phyloP scores from a whole-genome alignment of 2,888 invertebrate species.

The Asteroscopus sphinx region DNA sequence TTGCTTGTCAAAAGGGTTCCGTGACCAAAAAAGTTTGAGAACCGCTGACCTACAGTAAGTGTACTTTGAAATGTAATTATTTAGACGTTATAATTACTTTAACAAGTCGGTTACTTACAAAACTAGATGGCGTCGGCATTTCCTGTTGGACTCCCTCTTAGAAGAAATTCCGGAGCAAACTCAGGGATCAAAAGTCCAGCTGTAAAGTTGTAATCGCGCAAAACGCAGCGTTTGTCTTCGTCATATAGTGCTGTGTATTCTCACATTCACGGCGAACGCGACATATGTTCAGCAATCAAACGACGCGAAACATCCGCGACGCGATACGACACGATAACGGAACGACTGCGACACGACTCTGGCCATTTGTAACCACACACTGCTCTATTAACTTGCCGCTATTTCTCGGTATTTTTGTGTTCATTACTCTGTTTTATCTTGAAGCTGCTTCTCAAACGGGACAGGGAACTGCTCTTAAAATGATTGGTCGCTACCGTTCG shows the following conservation, averaged over 20 bases:
- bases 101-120: too few species aligned
- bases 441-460: constrained; percentile 49
- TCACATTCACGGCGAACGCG: constrained; percentile 31
- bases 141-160: too few species aligned
- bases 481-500: constrained; percentile 47
- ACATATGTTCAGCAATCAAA: constrained; percentile 74
- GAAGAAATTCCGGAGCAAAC: too few species aligned
- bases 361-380: constrained; percentile 69
- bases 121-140: too few species aligned
- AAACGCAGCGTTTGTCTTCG: background rate
- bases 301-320: constrained; percentile 55
- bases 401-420: constrained; percentile 73
- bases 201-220: too few species aligned
- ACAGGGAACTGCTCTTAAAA: constrained; percentile 47
- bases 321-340: constrained; percentile 24
- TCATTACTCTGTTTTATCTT: constrained; percentile 72
- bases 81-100: too few species aligned
- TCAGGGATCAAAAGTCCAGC: too few species aligned
- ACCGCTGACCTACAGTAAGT: too few species aligned
- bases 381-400: constrained; percentile 66
- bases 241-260: constrained; percentile 42
- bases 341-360: constrained; percentile 31
- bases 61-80: too few species aligned
- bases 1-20: too few species aligned
- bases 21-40: too few species aligned